Evolutionary conservation across 2,888 invertebrate species (phyloP).

Genomic region (Lysandra coridon): DNA sequence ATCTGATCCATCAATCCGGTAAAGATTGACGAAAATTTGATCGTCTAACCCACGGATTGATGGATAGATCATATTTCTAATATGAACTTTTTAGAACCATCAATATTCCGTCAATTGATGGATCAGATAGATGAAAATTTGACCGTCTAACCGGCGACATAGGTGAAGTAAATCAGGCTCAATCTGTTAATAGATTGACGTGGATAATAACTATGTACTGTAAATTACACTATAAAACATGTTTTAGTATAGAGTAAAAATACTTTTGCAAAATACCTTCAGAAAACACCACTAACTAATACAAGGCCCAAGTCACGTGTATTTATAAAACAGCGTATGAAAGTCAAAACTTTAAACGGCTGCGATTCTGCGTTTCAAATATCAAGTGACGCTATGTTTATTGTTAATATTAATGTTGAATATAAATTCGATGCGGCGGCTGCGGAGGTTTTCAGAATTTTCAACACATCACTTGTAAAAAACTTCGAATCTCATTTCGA

Average conservation of each 20-base stretch:
- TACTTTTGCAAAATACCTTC: background rate
- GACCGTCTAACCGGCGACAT: too few species aligned
- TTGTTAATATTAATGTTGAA: constrained; percentile 76
- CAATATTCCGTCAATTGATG: too few species aligned
- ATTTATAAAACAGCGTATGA: constrained; percentile 43
- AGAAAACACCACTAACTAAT: constrained; percentile 1
- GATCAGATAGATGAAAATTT: too few species aligned
- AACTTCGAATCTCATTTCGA: constrained; percentile 2
- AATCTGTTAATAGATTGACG: background rate
- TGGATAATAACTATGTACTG: background rate
- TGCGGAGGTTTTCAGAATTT: constrained; percentile 35
- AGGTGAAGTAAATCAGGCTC: background rate
- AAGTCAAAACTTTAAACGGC: constrained; percentile 54
- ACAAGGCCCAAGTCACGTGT: constrained; percentile 20
- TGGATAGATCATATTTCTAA: too few species aligned
- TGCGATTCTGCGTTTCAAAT: constrained; percentile 61
- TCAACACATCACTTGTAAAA: constrained; percentile 16
- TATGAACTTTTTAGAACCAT: too few species aligned
- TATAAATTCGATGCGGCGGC: constrained; percentile 58
- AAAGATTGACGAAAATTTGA: too few species aligned
- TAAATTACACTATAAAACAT: background rate
- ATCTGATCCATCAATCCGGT: too few species aligned
- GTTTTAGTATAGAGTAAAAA: background rate
- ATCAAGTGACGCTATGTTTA: constrained; percentile 62
- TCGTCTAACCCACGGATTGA: too few species aligned